These are phyloP conservation scores for Tanaodytes sp. DNA, from an alignment of 2,888 invertebrate genomes.

Conservation along the genomic window DNA sequence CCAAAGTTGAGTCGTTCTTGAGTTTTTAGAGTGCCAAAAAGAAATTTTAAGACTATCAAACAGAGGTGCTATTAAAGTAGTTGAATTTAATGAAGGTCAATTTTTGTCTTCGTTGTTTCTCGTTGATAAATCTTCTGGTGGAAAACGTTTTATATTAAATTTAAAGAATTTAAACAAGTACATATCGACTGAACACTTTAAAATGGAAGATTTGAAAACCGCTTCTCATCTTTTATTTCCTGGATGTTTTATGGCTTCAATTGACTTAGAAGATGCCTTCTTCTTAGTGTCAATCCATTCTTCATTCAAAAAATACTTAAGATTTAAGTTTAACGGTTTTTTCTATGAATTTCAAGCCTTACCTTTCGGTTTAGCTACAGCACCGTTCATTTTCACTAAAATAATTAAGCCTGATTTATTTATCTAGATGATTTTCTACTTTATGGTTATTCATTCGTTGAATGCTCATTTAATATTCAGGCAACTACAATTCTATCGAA, in stretches of 20 bases:
- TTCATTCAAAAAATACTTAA: not conserved
- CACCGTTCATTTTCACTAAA: constrained; percentile 7
- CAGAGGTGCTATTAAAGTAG: not conserved
- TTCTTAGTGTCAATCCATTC: not conserved
- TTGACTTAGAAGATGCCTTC: constrained; percentile 7
- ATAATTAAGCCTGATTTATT: constrained; percentile 9
- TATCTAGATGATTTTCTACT: constrained; percentile 5
- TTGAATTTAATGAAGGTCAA: not conserved
- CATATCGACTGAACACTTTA: not conserved
- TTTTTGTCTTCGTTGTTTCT: constrained; percentile 1
- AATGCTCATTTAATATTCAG: constrained; percentile 6
- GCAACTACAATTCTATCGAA: not conserved
- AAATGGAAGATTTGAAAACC: constrained; percentile 12
- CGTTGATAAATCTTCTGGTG: constrained; percentile 7
- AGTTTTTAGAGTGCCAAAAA: not conserved
- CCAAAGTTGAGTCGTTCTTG: not conserved
- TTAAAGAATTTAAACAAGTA: constrained; percentile 1
- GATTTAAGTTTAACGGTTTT: not conserved
- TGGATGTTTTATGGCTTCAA: not conserved
- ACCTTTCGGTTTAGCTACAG: constrained; percentile 1
- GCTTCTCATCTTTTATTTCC: constrained; percentile 3
- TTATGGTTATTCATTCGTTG: not conserved
- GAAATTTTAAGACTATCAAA: not conserved
- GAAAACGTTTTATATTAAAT: constrained; percentile 6
- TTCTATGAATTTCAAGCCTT: not conserved